Conservation (phyloP, 2,888 invertebrate species). For the Ypsolopha sequella region DNA sequence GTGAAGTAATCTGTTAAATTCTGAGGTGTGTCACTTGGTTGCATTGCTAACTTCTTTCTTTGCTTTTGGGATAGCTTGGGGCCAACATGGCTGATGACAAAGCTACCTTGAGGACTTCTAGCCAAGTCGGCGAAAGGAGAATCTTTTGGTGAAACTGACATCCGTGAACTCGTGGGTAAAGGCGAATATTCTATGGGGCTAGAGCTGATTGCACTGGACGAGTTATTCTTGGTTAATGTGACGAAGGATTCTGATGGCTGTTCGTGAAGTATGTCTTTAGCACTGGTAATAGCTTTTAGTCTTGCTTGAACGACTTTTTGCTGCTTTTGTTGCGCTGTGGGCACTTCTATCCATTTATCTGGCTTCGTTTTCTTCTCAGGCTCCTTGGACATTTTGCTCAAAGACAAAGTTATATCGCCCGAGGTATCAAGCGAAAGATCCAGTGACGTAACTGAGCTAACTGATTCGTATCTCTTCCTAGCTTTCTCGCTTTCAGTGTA, state of each 20-base stretch:
- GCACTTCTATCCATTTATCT: conserved; percentile 62
- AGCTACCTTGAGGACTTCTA: conserved; percentile 38
- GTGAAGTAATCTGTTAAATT: conserved; percentile 36
- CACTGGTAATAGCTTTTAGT: conserved; percentile 48
- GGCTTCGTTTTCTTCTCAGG: conserved; percentile 32
- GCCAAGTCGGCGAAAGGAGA: conserved; percentile 28
- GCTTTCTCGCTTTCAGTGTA: conserved; percentile 59
- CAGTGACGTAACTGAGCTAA: conserved; percentile 50
- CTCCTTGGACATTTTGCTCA: conserved; percentile 41
- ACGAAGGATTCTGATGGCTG: conserved; percentile 41
- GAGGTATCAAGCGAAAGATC: conserved; percentile 46
- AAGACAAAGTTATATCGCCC: conserved; percentile 50
- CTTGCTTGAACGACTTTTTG: conserved; percentile 61
- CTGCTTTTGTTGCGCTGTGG: conserved; percentile 51
- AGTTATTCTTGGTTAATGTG: conserved; percentile 42
- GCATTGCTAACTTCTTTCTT: conserved; percentile 69
- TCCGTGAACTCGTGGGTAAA: conserved; percentile 28
- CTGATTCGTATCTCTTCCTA: conserved; percentile 49
- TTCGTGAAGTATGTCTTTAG: conserved; percentile 52
- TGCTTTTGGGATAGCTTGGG: conserved; percentile 76
- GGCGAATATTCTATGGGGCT: conserved; percentile 9
- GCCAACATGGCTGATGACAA: conserved; percentile 52
- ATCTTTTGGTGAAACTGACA: conserved; percentile 49
- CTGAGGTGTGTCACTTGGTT: conserved; percentile 38
- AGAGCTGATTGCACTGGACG: conserved; percentile 26